Evolutionary conservation across 2,113 vertebrate genomes (phyloP), one percentile per base, ranked within the genome.

Genomic region (Dryoscopus gambensis): DNA sequence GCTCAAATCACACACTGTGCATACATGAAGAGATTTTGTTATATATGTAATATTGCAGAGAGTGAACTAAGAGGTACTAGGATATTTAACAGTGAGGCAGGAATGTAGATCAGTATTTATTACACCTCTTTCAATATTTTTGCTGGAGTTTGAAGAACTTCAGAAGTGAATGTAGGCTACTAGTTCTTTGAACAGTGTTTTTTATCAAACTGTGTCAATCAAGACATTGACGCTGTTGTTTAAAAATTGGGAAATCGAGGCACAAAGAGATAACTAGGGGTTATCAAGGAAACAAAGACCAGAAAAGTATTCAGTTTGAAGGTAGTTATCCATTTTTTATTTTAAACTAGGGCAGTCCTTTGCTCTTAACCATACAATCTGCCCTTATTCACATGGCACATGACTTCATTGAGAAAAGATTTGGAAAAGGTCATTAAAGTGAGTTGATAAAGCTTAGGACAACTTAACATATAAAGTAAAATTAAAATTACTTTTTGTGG

Each of bases 391-490:
- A 65, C 3, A 13, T 0, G 4, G 11, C 31, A 23, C 0, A 2
- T 40, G 33, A n/a, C 24, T 68, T 69, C 8, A 31, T 11, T 37
- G 12, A 67, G 20, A 63, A 79, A 63, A 28, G 18, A 22, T 60
- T 42, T 71, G 52, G 50, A 60, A 84, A 82, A 46, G 1, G 5
- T 60, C 17, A n/a, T 64, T 42, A 63, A 67, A 37, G 5, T 33
- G 16, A 74, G 11, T 24, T 76, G 24, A 28, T 86, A 74, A 69
- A 3, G 10, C 33, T 85, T 59, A 39, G 13, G 35, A 52, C 12
- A 5, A 37, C 23, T 40, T 17, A 20, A 49, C 0, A 2, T 7
- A 60, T 4, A 0, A 5, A 39, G 12, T 33, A 62, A 64, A 11
- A 68, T 49, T 74, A 42, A 22, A 46, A 79, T 55, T 82, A 11